Conservation (phyloP, 2,888 invertebrate species). For the Clanis bilineata region DNA sequence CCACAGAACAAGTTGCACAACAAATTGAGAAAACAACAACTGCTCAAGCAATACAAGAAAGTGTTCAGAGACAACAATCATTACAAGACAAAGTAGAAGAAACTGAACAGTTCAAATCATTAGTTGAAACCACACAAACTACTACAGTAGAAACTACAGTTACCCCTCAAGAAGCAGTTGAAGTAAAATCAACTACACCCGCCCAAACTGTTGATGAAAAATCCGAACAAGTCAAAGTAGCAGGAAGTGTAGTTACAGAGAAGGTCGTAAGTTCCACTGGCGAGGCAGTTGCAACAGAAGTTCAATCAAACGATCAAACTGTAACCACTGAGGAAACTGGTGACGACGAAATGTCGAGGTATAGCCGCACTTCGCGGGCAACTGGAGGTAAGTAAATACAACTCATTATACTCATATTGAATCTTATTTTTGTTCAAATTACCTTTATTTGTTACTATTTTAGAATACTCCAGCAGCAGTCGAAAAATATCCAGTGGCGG, state of each 20-base stretch:
- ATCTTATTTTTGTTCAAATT: not conserved
- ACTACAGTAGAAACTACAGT: not conserved
- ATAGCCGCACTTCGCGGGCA: slow-evolving; percentile 83
- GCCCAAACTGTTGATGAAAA: slow-evolving; percentile 31
- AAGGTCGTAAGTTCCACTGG: slow-evolving; percentile 40
- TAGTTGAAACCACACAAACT: not conserved
- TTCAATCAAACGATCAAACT: slow-evolving; percentile 59
- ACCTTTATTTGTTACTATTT: not conserved
- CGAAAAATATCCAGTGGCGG: slow-evolving; percentile 61
- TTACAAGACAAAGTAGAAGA: slow-evolving; percentile 19
- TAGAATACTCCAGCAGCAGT: slow-evolving; percentile 72
- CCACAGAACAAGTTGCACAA: slow-evolving; percentile 16
- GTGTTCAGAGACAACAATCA: slow-evolving; percentile 23
- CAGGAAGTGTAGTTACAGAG: slow-evolving; percentile 30
- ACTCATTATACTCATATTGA: not conserved
- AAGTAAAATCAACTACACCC: slow-evolving; percentile 29
- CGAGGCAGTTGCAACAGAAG: slow-evolving; percentile 35
- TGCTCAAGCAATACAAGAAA: slow-evolving; percentile 22
- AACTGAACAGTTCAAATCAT: slow-evolving; percentile 4
- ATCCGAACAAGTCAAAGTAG: slow-evolving; percentile 31
- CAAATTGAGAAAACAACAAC: slow-evolving; percentile 14
- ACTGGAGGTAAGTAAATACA: slow-evolving; percentile 78
- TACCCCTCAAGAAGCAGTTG: slow-evolving; percentile 10
- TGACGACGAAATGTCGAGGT: slow-evolving; percentile 81
- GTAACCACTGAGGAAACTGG: slow-evolving; percentile 61